These are phyloP conservation scores for Cyprinodon diabolis DNA, from an alignment of 2,797 vertebrate genomes.

Conservation along the genomic window DNA sequence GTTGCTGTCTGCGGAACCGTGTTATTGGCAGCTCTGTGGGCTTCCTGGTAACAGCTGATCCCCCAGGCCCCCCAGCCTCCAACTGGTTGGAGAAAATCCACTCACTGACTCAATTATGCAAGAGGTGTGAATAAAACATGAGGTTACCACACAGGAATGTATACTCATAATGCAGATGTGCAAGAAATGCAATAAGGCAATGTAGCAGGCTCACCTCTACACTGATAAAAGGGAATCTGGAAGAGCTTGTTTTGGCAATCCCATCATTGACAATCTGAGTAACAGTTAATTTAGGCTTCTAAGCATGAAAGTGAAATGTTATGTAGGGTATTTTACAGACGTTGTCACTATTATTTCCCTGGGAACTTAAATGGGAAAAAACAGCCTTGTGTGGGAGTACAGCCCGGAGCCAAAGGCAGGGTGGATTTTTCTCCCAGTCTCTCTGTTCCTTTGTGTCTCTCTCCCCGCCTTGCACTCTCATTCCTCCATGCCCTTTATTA, in stretches of 20 bases:
- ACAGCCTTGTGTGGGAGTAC: conserved; percentile 58
- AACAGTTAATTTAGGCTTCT: conserved; percentile 7
- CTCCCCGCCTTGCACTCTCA: conserved; percentile 18
- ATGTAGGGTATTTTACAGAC: conserved; percentile 35
- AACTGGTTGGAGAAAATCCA: conserved; percentile 69
- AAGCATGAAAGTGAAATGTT: conserved; percentile 21
- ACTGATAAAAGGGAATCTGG: conserved; percentile 21
- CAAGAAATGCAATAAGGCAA: conserved; percentile 37
- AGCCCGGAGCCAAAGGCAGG: conserved; percentile 58
- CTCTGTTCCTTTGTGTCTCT: conserved; percentile 15
- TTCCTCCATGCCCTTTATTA: conserved; percentile 70
- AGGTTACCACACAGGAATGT: conserved; percentile 58
- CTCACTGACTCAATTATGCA: conserved; percentile 79
- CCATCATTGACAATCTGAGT: conserved; percentile 4
- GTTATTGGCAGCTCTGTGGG: conserved; percentile 45
- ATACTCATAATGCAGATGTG: conserved; percentile 44
- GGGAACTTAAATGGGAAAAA: conserved; percentile 61
- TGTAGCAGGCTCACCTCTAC: conserved; percentile 44
- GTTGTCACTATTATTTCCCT: conserved; percentile 52
- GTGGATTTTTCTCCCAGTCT: conserved; percentile 41
- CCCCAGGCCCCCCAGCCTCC: conserved; percentile 58
- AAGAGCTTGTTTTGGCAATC: conserved; percentile 7
- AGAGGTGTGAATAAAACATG: conserved; percentile 79
- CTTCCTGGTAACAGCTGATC: conserved; percentile 75
- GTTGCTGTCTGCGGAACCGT: conserved; percentile 27